Conservation (phyloP, 2,113 vertebrate species). For the Tapirus terrestris region DNA sequence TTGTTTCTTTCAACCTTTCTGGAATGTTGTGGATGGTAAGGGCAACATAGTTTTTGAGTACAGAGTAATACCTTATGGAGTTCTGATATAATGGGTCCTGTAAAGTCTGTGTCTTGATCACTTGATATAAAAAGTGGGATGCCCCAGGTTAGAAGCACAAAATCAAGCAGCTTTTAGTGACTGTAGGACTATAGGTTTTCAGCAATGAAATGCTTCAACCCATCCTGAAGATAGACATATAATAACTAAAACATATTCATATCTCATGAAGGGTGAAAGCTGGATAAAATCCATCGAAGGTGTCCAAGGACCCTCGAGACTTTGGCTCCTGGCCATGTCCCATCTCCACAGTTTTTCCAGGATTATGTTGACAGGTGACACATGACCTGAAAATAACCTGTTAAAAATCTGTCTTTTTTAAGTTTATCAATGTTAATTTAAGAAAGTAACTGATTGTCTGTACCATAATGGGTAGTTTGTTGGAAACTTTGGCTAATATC, state of each 20-base stretch:
- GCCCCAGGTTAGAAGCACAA: background rate
- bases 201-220: background rate
- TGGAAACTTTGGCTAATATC: background rate
- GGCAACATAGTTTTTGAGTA: background rate
- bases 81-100: background rate
- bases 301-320: background rate
- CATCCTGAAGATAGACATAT: background rate
- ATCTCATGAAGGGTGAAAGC: background rate
- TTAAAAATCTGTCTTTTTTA: background rate
- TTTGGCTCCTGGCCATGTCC: background rate
- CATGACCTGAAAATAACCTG: background rate
- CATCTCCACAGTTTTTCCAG: background rate
- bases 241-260: background rate
- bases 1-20: background rate
- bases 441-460: background rate
- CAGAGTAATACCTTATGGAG: background rate
- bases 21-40: background rate
- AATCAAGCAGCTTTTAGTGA: background rate
- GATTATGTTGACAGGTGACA: background rate
- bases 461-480: background rate
- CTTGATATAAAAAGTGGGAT: background rate
- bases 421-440: background rate
- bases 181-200: background rate
- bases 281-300: background rate
- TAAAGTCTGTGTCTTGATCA: background rate